Base-by-base conservation (phyloP, 2,888 invertebrate genomes). In the Chironomus tentans region DNA sequence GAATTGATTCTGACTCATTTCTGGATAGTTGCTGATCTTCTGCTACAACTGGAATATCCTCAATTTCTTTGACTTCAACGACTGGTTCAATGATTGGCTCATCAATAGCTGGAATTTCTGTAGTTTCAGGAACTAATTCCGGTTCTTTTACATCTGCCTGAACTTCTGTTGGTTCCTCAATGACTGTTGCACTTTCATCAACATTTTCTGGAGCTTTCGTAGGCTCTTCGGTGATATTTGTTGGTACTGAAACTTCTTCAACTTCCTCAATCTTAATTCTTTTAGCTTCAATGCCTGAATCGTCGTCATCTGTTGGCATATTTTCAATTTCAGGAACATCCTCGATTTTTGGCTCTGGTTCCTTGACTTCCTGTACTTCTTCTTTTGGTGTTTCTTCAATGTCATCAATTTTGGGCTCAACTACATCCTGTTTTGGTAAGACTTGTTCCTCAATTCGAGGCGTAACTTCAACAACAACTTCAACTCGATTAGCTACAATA, bases 21-120 rank as follows among this genome's bases (percentile, higher is more conserved):
- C 84, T n/a, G n/a, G n/a, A n/a, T n/a, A 84, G 83, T 84, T 76
- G 82, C 82, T 50, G 81, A 80, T n/a, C n/a, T 7, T 81, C 80
- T 77, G 81, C 83, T 56, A 47, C 21, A 50, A 78, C 77, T 46
- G 68, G 12, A 24, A 24, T 75, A 18, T 15, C 13, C 18, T 68
- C 68, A 18, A 28, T 12, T 38, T 61, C n/a, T 4, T 48, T n/a
- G 3, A 10, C 4, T 38, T 70, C 70, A 24, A n/a, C 48, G 12
- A 71, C 24, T 50, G 61, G 28, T 28, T 21, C 24, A 15, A 13
- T 21, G 28, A 10, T 10, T 7, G 38, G 38, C 38, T 10, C 38
- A 10, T 38, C 10, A 38, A 38, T 38, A 38, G 24, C 50, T 38
- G 69, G 15, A 12, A 70, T 46, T 47, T 48, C 48, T 18, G 46